These are phyloP conservation scores for Oligia strigilis DNA, from an alignment of 2,888 invertebrate genomes.

Conservation along the genomic window DNA sequence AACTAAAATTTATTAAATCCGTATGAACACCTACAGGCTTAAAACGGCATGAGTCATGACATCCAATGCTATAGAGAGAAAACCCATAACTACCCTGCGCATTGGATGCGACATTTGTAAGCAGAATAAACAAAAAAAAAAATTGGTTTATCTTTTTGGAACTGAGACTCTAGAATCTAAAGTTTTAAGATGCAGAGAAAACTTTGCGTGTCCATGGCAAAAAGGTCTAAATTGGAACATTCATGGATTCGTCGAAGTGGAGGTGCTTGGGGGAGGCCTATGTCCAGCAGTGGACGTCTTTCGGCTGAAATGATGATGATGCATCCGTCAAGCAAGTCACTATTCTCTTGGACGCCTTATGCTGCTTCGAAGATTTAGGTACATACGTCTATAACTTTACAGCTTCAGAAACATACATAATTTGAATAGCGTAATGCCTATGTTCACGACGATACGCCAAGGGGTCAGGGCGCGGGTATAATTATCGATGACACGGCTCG, in stretches of 20 bases:
- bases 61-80: background rate
- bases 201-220: background rate
- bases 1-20: background rate
- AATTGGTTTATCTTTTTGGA: too few species aligned
- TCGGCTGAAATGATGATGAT: too few species aligned
- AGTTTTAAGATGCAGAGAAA: background rate
- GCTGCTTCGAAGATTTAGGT: background rate
- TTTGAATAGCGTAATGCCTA: conserved; percentile 21
- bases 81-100: background rate
- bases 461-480: conserved; percentile 81
- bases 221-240: background rate
- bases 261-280: too few species aligned
- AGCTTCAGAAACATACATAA: background rate
- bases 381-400: background rate
- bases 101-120: background rate
- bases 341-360: background rate
- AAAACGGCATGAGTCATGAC: background rate
- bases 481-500: conserved; percentile 87
- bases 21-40: background rate
- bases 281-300: too few species aligned
- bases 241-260: background rate
- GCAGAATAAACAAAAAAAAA: background rate
- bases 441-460: conserved; percentile 67
- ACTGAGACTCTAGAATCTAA: background rate
- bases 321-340: background rate